Evolutionary conservation across 2,113 vertebrate genomes (phyloP).

Genomic region (Trematocara variabile): DNA sequence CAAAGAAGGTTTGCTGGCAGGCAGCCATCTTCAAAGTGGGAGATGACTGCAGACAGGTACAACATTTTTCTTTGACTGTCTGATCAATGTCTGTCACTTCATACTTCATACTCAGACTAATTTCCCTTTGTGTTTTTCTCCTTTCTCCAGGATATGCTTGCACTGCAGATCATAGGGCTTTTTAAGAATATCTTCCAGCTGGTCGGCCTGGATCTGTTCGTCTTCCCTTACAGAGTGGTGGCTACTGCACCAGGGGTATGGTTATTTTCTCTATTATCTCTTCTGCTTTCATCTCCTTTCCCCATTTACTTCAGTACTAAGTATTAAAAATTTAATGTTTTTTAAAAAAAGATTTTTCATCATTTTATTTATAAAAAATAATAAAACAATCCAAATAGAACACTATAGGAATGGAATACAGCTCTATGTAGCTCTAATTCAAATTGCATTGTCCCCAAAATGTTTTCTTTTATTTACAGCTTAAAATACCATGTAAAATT

Average conservation of each 20-base stretch:
- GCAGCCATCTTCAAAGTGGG: constrained; percentile 99
- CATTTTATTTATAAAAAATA: background rate
- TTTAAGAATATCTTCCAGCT: constrained; percentile 99
- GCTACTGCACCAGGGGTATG: constrained; percentile 95
- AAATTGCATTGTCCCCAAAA: background rate
- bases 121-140: background rate
- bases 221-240: constrained; percentile 96
- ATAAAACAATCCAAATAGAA: background rate
- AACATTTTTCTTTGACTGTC: background rate
- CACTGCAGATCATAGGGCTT: constrained; percentile 96
- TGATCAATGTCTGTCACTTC: background rate
- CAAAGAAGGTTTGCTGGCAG: constrained; percentile 87
- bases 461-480: background rate
- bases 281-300: background rate
- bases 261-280: background rate
- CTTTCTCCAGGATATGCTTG: constrained; percentile 89
- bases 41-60: constrained; percentile 97
- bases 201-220: constrained; percentile 94
- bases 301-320: background rate
- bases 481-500: background rate
- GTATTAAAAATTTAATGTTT: background rate
- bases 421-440: background rate
- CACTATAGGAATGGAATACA: background rate
- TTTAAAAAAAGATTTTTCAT: background rate
- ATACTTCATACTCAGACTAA: background rate